Conservation (phyloP, 2,888 invertebrate genomes). For the Phragmatobia fuliginosa region DNA sequence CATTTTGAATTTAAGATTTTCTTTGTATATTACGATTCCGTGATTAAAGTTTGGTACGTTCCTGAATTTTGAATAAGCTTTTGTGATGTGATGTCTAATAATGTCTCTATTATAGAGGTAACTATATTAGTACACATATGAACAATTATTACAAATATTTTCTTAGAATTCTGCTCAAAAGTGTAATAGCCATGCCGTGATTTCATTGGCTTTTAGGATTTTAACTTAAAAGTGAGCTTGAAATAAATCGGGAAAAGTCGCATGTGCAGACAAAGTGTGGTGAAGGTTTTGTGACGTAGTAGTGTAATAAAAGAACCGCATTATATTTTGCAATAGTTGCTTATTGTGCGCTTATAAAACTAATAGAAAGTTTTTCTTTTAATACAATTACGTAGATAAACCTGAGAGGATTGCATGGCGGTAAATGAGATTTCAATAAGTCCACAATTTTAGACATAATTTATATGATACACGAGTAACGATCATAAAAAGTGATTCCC, state of each 20-base stretch:
- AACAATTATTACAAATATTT: conserved; percentile 56
- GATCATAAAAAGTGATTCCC: conserved; percentile 48
- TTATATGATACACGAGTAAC: conserved; percentile 47
- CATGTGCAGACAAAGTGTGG: conserved; percentile 77
- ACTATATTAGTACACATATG: conserved; percentile 52
- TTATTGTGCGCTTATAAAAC: conserved; percentile 79
- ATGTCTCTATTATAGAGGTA: conserved; percentile 63
- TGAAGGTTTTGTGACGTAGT: conserved; percentile 77
- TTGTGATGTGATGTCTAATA: conserved; percentile 84
- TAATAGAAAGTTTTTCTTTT: conserved; percentile 75
- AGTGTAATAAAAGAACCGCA: conserved; percentile 63
- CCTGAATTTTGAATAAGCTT: conserved; percentile 78
- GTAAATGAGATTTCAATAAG: conserved; percentile 56
- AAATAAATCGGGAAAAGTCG: conserved; percentile 65
- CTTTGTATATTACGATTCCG: conserved; percentile 7
- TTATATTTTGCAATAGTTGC: conserved; percentile 76
- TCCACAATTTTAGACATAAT: conserved; percentile 47
- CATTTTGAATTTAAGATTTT: background rate
- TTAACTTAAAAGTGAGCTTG: conserved; percentile 37
- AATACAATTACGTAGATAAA: conserved; percentile 73
- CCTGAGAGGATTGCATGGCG: conserved; percentile 71
- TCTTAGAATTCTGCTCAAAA: conserved; percentile 51
- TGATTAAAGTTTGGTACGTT: conserved; percentile 73
- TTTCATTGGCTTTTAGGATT: conserved; percentile 53
- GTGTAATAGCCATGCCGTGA: conserved; percentile 49